A percentile compares a stretch with the other conserved stretches of the same genome.
Conservation (phyloP, 2,113 vertebrate genomes). For the Neogobius melanostomus region DNA sequence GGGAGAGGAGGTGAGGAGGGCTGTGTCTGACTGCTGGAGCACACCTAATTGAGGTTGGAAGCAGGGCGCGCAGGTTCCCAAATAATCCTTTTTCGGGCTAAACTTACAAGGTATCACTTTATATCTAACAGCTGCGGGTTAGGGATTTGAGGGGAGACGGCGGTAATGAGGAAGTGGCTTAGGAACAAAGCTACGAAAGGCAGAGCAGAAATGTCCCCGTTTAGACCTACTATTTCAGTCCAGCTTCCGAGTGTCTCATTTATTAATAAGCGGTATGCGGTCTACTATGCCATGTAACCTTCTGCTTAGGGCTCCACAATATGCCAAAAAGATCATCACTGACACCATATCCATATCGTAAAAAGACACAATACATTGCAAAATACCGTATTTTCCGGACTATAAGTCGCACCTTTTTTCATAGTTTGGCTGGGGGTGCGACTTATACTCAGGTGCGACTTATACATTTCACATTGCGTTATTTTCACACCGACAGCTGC, state of each 20-base stretch:
- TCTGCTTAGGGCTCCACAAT: too few species aligned
- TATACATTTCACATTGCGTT: too few species aligned
- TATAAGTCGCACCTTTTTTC: too few species aligned
- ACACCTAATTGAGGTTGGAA: conserved; percentile 54
- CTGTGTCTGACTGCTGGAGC: conserved; percentile 42
- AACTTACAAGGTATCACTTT: conserved; percentile 58
- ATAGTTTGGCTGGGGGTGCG: too few species aligned
- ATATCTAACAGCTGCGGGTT: conserved; percentile 22
- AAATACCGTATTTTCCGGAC: too few species aligned
- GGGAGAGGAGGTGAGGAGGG: conserved; percentile 35
- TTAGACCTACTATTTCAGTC: background rate
- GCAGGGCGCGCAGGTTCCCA: conserved; percentile 32
- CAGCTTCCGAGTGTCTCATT: too few species aligned
- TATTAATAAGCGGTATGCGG: background rate
- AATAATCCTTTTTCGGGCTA: conserved; percentile 55
- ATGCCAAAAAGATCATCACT: too few species aligned
- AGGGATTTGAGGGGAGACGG: conserved; percentile 35
- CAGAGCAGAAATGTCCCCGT: background rate
- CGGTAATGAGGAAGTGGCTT: conserved; percentile 26
- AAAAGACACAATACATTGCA: too few species aligned
- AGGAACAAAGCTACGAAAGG: conserved; percentile 16
- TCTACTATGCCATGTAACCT: too few species aligned
- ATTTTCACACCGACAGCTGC: too few species aligned
- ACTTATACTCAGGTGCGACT: too few species aligned
- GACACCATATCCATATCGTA: too few species aligned